phyloP scores from a whole-genome alignment of 1,140 invertebrate genomes.

The Sycobia sp. region DNA sequence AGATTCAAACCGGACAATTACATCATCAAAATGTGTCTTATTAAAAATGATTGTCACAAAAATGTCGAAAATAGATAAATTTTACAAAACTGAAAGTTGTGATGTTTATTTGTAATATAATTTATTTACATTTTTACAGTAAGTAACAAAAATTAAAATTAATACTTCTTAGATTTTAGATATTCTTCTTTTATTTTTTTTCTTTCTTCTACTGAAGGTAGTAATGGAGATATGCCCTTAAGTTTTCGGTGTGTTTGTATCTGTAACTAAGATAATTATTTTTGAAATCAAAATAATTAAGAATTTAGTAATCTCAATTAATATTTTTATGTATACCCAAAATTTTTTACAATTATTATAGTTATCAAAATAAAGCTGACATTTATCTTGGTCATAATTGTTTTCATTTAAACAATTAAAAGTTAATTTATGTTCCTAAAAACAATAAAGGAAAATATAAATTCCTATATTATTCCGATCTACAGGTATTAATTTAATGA shows the following conservation, averaged over 20 bases:
- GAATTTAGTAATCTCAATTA: background rate
- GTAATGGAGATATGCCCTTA: slow-evolving; percentile 36
- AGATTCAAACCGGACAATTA: slow-evolving; percentile 25
- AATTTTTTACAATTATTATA: slow-evolving; percentile 40
- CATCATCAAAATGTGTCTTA: slow-evolving; percentile 36
- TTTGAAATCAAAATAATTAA: too few species aligned
- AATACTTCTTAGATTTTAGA: slow-evolving; percentile 13
- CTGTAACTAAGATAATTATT: slow-evolving; percentile 29
- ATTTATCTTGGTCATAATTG: slow-evolving; percentile 29
- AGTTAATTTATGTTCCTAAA: slow-evolving; percentile 15
- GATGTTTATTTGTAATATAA: background rate
- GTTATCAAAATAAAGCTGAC: slow-evolving; percentile 32
- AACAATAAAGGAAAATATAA: background rate
- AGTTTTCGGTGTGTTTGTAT: slow-evolving; percentile 28
- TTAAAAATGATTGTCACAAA: slow-evolving; percentile 28
- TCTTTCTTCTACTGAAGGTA: slow-evolving; percentile 46
- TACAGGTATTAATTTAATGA: background rate
- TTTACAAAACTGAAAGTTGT: slow-evolving; percentile 22
- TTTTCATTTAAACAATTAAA: slow-evolving; percentile 20
- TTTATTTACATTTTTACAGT: slow-evolving; percentile 16
- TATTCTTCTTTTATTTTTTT: slow-evolving; percentile 43
- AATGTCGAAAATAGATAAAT: slow-evolving; percentile 20
- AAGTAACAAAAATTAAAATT: slow-evolving; percentile 4
- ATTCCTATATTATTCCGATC: too few species aligned
- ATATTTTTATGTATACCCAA: slow-evolving; percentile 34